Evolutionary conservation across 2,113 vertebrate species (phyloP).

Genomic region (Hypocryptadius cinnamomeus): DNA sequence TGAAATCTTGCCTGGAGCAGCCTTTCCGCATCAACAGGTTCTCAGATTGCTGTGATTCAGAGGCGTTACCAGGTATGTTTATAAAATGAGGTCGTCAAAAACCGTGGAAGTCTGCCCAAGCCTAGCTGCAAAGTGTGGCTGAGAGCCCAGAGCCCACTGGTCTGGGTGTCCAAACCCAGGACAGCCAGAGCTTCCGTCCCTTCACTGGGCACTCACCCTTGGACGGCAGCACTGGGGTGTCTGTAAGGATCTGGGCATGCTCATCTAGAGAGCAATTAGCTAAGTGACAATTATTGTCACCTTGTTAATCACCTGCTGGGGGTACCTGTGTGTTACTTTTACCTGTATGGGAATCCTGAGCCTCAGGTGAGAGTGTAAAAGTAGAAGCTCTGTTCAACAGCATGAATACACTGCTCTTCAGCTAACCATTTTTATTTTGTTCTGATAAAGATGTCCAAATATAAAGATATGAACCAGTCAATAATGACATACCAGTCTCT

Average conservation of each 20-base stretch:
- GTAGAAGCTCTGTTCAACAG: background rate
- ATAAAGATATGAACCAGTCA: background rate
- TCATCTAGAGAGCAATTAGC: background rate
- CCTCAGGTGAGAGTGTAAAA: background rate
- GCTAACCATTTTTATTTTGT: background rate
- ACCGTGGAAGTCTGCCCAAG: background rate
- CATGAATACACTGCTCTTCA: background rate
- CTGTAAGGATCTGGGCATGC: accelerated
- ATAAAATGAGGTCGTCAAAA: background rate
- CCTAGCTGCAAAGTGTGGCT: background rate
- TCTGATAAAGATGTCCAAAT: background rate
- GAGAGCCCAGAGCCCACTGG: background rate
- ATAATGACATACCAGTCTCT: background rate
- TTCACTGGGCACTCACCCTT: accelerated
- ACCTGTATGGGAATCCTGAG: background rate
- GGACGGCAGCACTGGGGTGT: background rate
- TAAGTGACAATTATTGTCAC: background rate
- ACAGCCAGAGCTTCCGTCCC: background rate
- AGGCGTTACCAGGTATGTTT: background rate
- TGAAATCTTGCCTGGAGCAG: background rate
- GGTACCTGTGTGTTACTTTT: background rate
- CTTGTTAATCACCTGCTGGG: background rate
- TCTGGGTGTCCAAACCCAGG: background rate
- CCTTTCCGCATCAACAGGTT: background rate
- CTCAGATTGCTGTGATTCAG: background rate